phyloP scores from a whole-genome alignment of 2,888 invertebrate species.

The Drosophila subquinaria region DNA sequence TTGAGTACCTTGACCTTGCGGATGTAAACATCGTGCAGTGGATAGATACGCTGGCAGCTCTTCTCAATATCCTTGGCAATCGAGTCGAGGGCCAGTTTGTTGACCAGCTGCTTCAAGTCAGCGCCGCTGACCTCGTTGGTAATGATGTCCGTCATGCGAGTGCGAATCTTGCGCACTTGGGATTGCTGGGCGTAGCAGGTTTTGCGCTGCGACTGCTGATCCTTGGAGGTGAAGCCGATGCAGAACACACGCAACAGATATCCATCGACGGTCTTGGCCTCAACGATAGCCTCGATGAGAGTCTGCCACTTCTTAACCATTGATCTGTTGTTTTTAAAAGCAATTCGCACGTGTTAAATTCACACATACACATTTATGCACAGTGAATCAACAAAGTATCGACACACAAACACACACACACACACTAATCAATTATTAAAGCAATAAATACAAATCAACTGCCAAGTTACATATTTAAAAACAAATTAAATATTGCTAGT shows the following conservation, averaged over 20 bases:
- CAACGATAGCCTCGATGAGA: constrained; percentile 97
- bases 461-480: too few species aligned
- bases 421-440: too few species aligned
- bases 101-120: constrained; percentile 98
- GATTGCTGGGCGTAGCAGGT: constrained; percentile 99
- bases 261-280: constrained; percentile 99
- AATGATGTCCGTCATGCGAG: constrained; percentile 99
- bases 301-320: constrained; percentile 99
- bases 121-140: constrained; percentile 94
- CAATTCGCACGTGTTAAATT: background rate
- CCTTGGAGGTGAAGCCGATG: constrained; percentile 99
- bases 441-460: too few species aligned
- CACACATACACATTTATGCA: too few species aligned
- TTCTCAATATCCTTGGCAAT: constrained; percentile 99
- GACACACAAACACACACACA: too few species aligned
- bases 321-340: constrained; percentile 87
- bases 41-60: constrained; percentile 98
- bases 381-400: too few species aligned
- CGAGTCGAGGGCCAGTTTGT: constrained; percentile 98
- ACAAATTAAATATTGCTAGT: too few species aligned
- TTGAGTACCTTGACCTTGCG: constrained; percentile 99
- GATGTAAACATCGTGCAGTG: constrained; percentile 98
- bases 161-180: constrained; percentile 97
- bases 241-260: constrained; percentile 98
- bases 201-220: constrained; percentile 96